Evolutionary conservation across 2,797 vertebrate species (phyloP), one percentile per base, ranked within the genome.

Genomic region (Eleutherodactylus coqui): DNA sequence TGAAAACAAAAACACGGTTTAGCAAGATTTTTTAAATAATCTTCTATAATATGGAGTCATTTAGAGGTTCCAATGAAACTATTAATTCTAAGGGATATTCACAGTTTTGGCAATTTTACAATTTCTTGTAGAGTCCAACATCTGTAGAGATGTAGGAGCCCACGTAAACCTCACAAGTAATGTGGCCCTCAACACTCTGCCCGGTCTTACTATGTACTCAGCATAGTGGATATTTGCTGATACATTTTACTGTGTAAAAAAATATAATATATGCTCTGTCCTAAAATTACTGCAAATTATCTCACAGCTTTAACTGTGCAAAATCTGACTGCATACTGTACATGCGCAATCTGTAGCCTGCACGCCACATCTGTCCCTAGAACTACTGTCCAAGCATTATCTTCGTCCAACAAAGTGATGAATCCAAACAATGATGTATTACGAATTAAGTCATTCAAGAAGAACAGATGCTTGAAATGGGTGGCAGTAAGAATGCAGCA

Each of bases 361-460:
- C 47, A 34, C 60, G 53, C 69, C 76, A 87, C 86, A 87, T 87
- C 86, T 87, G 86, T 81, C 41, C 70, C 73, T 34, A 41, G 38
- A 17, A 72, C 34, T 69, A 67, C 34, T 53, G 72, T 84, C 86
- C 86, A 87, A 87, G 69, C 53, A 79, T 73, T 75, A 64, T 84
- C 86, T 84, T 2, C 81, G 36, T 87, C 69, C 67, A 75, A 34
- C 73, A 47, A 8, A 80, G 76, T 21, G 79, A 36, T 43, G 86
- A 32, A 80, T 87, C 86, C 86, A 84, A 87, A 78, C 76, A 80
- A 84, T 87, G 86, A 87, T 84, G 86, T 80, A 84, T 77, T 62
- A 69, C 24, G 64, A 36, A 84, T 84, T 79, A 87, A 64, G 75
- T 84, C 34, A 87, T 79, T 84, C 51, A 36, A 16, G 75, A 79